Evolutionary conservation across 2,797 vertebrate species (phyloP).

Genomic region (Spizella passerina): DNA sequence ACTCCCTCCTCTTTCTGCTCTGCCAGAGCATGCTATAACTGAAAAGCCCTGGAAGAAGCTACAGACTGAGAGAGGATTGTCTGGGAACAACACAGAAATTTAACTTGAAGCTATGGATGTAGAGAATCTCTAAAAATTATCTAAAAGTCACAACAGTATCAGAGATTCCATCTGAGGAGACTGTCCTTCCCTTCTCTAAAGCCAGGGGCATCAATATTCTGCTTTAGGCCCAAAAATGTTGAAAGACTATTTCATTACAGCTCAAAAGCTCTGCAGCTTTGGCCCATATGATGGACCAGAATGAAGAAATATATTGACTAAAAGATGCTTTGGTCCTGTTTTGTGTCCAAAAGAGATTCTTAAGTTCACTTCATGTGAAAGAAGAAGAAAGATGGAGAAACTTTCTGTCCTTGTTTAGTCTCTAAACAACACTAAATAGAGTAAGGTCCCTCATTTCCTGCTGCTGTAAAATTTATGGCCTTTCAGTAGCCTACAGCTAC

Average conservation of each 20-base stretch:
- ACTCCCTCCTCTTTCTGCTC: background rate
- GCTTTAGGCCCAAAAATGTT: background rate
- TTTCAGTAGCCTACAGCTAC: background rate
- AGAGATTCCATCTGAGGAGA: background rate
- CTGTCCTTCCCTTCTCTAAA: background rate
- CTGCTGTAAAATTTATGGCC: background rate
- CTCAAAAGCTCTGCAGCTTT: background rate
- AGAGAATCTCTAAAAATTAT: background rate
- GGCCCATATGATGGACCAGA: background rate
- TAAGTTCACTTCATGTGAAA: background rate
- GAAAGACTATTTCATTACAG: background rate
- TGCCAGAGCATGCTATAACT: background rate
- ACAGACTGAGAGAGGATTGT: background rate
- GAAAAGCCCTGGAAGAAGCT: background rate
- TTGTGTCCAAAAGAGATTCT: background rate
- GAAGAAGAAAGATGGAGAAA: background rate
- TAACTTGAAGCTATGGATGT: background rate
- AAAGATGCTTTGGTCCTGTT: background rate
- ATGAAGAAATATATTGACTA: background rate
- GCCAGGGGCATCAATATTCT: background rate
- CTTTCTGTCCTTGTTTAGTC: background rate
- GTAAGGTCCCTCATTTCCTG: background rate
- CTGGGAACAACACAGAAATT: background rate
- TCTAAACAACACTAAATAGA: background rate
- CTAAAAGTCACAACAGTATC: background rate